Evolutionary conservation across 1,140 invertebrate genomes (phyloP).

Genomic region (Neodiprion virginianus): DNA sequence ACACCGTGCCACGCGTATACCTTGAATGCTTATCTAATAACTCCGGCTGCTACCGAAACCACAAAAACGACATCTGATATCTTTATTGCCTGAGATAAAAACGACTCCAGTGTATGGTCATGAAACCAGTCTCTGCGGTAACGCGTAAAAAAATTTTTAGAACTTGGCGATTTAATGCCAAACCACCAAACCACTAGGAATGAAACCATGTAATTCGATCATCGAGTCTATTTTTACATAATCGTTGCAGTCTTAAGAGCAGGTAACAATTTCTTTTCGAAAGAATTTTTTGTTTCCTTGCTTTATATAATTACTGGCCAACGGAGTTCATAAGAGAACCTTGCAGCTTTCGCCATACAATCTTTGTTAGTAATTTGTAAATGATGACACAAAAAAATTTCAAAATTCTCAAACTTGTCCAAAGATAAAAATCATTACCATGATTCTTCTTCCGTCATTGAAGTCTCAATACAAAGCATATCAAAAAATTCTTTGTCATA

Average conservation of each 20-base stretch:
- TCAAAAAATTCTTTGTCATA: not conserved
- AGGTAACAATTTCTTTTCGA: too few relatives aligned
- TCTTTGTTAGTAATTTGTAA: too few relatives aligned
- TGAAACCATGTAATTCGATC: not conserved
- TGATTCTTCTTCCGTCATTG: not conserved
- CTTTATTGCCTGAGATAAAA: not conserved
- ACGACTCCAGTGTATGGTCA: not conserved
- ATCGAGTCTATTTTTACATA: not conserved
- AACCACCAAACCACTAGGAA: not conserved
- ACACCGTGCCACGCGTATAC: not conserved
- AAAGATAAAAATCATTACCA: too few relatives aligned
- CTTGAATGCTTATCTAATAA: not conserved
- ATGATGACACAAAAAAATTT: too few relatives aligned
- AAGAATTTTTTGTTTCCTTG: too few relatives aligned
- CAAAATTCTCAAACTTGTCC: too few relatives aligned
- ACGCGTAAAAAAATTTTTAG: not conserved
- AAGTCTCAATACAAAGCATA: not conserved
- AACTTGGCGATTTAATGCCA: not conserved
- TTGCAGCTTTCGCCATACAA: too few relatives aligned
- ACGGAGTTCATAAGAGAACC: too few relatives aligned
- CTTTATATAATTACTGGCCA: too few relatives aligned
- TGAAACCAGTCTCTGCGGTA: not conserved
- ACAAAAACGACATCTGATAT: conserved; percentile 3
- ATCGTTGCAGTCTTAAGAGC: too few relatives aligned
- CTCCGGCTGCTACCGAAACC: not conserved